Evolutionary conservation across 2,888 invertebrate species (phyloP), one percentile per base, ranked within the genome.

Genomic region (Phyllotreta striolata): DNA sequence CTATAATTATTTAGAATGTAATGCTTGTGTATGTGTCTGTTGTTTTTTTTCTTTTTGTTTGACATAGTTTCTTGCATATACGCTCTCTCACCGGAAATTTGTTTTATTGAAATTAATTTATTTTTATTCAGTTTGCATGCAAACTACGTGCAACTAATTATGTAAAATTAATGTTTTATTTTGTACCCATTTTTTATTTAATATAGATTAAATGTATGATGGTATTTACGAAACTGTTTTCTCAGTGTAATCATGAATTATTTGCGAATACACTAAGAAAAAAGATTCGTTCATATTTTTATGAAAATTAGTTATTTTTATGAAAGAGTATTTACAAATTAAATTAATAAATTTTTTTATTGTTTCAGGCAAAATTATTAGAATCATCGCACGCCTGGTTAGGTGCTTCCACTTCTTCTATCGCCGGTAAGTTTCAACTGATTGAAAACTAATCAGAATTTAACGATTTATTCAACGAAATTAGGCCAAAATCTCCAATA

Each of bases 321-420:
- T 38, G 12, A 9, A 34, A 4, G n/a, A 6, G 1, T 7, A 47
- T 10, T 10, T 49, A n/a, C 44, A n/a, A 44, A 24, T 51, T 57
- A 44, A 47, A 47, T 14, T 46, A 5, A 76, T 78, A n/a, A n/a
- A n/a, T 24, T 24, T 24, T 24, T 24, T 4, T 24, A 24, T 24
- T 88, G 70, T 24, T 24, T 4, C 90, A 95, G 95, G 95, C 95
- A 77, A 94, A 95, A 85, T 88, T 95, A 85, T 85, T 95, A 84
- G 95, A 95, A 83, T 93, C 91, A 74, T 93, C 94, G 72, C 94
- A 95, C 82, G 92, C 93, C 80, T 95, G 95, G 95, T 90, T 95
- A 83, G 94, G 93, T 74, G 91, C 93, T 76, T 91, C 93, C 72
- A 92, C 93, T 67, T 93, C 94, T 67, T 91, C 93, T 77, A 89